Evolutionary conservation across 2,797 vertebrate species (phyloP).

Genomic region (Acrossocheilus fasciatus): DNA sequence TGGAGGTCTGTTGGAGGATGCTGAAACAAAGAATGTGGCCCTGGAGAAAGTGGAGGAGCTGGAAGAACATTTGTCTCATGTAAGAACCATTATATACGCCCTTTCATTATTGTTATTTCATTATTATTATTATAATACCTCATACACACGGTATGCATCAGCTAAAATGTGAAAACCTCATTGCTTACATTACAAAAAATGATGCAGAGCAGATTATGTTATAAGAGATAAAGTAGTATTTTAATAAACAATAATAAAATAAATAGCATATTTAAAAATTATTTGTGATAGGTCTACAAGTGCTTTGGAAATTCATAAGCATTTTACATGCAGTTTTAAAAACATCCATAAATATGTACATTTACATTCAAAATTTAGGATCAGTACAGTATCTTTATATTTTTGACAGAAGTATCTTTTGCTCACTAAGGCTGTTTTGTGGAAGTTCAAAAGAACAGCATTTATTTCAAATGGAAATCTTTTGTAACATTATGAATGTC

Average conservation of each 20-base stretch:
- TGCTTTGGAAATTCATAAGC: background rate
- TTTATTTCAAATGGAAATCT: background rate
- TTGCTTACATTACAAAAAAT: background rate
- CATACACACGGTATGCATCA: background rate
- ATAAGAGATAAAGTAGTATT: background rate
- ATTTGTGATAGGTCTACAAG: background rate
- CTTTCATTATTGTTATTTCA: conserved; percentile 2
- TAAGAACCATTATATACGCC: conserved; percentile 72
- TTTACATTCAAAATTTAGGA: background rate
- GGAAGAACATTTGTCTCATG: conserved; percentile 96
- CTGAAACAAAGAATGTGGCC: conserved; percentile 96
- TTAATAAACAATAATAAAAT: background rate
- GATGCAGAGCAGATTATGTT: background rate
- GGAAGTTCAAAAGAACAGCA: background rate
- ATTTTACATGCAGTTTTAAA: background rate
- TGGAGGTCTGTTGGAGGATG: conserved; percentile 94
- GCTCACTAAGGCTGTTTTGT: background rate
- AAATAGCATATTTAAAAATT: background rate
- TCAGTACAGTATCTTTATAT: background rate
- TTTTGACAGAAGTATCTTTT: background rate
- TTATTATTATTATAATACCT: conserved; percentile 2
- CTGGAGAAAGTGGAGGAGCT: conserved; percentile 98
- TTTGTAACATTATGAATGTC: background rate
- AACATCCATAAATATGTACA: background rate
- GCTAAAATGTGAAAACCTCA: background rate